Percentiles rank a stretch among this genome's conserved stretches.
These are phyloP conservation scores for Gymnothorax javanicus DNA, from an alignment of 2,797 vertebrate species.

Conservation along the genomic window DNA sequence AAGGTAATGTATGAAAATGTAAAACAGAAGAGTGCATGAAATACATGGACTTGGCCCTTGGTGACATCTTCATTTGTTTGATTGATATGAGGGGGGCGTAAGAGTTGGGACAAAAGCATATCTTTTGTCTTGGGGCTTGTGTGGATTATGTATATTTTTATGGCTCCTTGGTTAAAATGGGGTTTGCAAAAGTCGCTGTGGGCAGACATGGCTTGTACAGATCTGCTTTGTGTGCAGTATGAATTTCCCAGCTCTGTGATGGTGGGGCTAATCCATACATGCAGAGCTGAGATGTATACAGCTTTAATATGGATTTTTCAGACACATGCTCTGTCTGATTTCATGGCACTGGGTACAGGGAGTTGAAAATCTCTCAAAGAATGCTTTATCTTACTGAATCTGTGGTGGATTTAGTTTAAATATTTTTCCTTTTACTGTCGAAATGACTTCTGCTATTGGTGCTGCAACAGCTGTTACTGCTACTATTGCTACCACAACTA, in stretches of 20 bases:
- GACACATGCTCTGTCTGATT: conserved; percentile 49
- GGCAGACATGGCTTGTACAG: background rate
- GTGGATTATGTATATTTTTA: conserved; percentile 19
- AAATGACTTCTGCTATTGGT: background rate
- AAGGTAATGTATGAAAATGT: conserved; percentile 19
- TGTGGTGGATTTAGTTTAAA: background rate
- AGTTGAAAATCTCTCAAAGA: background rate
- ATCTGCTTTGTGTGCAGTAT: background rate
- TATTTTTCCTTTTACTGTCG: background rate
- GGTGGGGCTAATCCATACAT: background rate
- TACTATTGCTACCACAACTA: background rate
- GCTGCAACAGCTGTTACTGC: background rate
- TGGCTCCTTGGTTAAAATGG: conserved; percentile 18
- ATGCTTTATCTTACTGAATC: background rate
- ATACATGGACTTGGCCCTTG: background rate
- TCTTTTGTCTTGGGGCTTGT: conserved; percentile 22
- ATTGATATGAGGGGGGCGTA: conserved; percentile 13
- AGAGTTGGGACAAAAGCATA: background rate
- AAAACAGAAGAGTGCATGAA: conserved; percentile 1
- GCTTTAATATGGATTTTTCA: conserved; percentile 49
- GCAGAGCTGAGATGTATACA: conserved; percentile 32
- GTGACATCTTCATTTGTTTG: conserved; percentile 18
- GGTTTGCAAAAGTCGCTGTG: background rate
- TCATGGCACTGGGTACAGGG: conserved; percentile 20
- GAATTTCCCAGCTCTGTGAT: background rate